Percentiles rank a stretch among this genome's conserved stretches.
phyloP scores from a whole-genome alignment of 2,113 vertebrate genomes.

The Dolichallabes microphthalmus region DNA sequence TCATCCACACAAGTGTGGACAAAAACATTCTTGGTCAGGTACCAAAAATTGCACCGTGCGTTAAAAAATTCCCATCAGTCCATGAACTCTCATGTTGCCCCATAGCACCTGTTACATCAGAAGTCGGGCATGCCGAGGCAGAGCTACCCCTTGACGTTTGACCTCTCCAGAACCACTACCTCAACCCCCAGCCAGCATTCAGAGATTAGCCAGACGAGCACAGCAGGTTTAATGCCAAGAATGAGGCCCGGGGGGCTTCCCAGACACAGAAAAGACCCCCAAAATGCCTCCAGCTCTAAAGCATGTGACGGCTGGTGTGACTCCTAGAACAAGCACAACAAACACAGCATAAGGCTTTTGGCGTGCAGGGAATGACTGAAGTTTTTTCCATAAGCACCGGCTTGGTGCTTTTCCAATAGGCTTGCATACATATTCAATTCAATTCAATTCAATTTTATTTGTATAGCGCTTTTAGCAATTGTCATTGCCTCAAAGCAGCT shows the following conservation, averaged over 20 bases:
- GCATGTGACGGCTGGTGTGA: slow-evolving; percentile 33
- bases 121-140: slow-evolving; percentile 6
- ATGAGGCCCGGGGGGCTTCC: slow-evolving; percentile 50
- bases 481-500: no score
- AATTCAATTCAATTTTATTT: no score
- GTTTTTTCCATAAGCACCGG: slow-evolving; percentile 8
- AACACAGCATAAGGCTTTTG: slow-evolving; percentile 25
- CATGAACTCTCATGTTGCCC: slow-evolving; percentile 58
- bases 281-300: slow-evolving; percentile 17
- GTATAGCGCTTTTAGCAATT: no score
- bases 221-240: slow-evolving; percentile 46
- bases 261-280: slow-evolving; percentile 47
- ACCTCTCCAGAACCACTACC: neutral
- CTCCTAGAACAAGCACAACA: slow-evolving; percentile 16
- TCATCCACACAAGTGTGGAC: slow-evolving; percentile 55
- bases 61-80: slow-evolving; percentile 46
- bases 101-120: slow-evolving; percentile 61
- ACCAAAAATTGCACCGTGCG: slow-evolving; percentile 15
- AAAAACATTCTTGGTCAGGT: slow-evolving; percentile 37
- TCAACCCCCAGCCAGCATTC: slow-evolving; percentile 1
- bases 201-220: slow-evolving; percentile 42
- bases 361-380: slow-evolving; percentile 11
- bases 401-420: neutral
- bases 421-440: no score
- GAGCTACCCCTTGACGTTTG: neutral